Percentiles rank a stretch among this genome's conserved stretches.
These are phyloP conservation scores for Drosophila quinaria DNA, from an alignment of 2,888 invertebrate genomes.

Conservation along the genomic window DNA sequence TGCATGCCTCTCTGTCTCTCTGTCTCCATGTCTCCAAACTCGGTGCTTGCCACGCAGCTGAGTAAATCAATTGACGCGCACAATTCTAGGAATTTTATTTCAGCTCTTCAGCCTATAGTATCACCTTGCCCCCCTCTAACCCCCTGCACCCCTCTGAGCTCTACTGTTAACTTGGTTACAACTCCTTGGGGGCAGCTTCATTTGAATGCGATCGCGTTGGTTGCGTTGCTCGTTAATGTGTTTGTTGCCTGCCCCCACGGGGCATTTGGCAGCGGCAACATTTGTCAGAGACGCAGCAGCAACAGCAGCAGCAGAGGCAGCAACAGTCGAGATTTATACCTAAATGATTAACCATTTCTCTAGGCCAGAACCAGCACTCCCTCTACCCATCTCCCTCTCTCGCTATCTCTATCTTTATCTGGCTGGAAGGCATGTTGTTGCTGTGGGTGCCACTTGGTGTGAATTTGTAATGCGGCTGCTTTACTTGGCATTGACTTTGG, in stretches of 20 bases:
- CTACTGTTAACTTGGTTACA: not conserved
- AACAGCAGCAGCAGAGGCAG: slow-evolving; percentile 40
- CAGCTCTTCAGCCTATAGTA: slow-evolving; percentile 40
- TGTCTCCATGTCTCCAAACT: not conserved
- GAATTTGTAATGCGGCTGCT: slow-evolving; percentile 78
- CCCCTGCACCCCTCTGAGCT: rapidly evolving
- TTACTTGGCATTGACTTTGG: slow-evolving; percentile 63
- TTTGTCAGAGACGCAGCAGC: slow-evolving; percentile 48
- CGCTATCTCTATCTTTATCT: not conserved
- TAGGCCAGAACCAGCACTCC: slow-evolving; percentile 27
- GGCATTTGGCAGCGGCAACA: slow-evolving; percentile 65
- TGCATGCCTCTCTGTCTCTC: slow-evolving; percentile 25
- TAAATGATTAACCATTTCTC: slow-evolving; percentile 80
- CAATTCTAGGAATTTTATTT: slow-evolving; percentile 85
- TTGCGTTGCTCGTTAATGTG: slow-evolving; percentile 59
- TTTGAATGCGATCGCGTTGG: slow-evolving; percentile 71
- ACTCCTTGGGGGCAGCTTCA: slow-evolving; percentile 50
- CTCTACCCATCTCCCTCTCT: not conserved
- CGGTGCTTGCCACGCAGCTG: slow-evolving; percentile 82
- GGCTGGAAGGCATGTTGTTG: slow-evolving; percentile 16
- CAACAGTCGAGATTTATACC: slow-evolving; percentile 71
- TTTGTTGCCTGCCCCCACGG: slow-evolving; percentile 68
- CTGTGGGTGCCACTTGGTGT: slow-evolving; percentile 79
- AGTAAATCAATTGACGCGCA: slow-evolving; percentile 86
- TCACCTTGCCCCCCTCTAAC: not conserved